These are phyloP conservation scores for Psix sp. DNA, from an alignment of 1,140 invertebrate genomes.

Conservation along the genomic window DNA sequence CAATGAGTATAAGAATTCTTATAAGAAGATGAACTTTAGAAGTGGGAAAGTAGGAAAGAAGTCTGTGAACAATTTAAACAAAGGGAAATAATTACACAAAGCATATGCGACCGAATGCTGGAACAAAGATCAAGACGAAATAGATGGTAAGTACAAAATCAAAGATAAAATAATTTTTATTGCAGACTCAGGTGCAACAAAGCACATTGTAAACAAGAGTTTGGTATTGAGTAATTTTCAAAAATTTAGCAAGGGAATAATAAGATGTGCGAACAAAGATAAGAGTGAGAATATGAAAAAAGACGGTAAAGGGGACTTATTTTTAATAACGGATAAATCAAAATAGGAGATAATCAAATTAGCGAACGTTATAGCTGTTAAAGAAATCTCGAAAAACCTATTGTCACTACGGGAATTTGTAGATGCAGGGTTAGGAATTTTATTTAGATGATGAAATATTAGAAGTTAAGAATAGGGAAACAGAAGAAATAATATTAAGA, in stretches of 20 bases:
- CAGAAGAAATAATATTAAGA: neutral
- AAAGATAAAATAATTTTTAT: conserved; percentile 21
- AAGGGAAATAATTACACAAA: too few relatives aligned
- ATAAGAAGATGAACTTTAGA: too few relatives aligned
- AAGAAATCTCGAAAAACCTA: conserved; percentile 37
- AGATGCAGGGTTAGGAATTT: conserved; percentile 15
- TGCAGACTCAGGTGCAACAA: conserved; percentile 43
- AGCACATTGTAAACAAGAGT: conserved; percentile 40
- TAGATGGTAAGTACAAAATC: neutral
- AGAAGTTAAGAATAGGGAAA: neutral
- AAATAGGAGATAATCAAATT: conserved; percentile 3
- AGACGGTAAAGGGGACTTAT: conserved; percentile 26
- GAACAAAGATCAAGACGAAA: neutral
- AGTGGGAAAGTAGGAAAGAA: too few relatives aligned
- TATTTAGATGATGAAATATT: conserved; percentile 20
- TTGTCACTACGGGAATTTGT: conserved; percentile 44
- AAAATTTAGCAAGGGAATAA: conserved; percentile 1
- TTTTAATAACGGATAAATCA: conserved; percentile 7
- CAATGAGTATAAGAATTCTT: too few relatives aligned
- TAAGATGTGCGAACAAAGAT: conserved; percentile 34
- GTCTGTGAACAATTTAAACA: too few relatives aligned
- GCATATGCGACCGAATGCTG: too few relatives aligned
- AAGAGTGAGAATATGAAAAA: conserved; percentile 19
- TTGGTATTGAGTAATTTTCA: conserved; percentile 44
- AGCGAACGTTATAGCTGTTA: conserved; percentile 19